Percentiles rank a stretch among this genome's conserved stretches.
phyloP scores from a whole-genome alignment of 1,140 invertebrate genomes.

The Brachystomella parvula region DNA sequence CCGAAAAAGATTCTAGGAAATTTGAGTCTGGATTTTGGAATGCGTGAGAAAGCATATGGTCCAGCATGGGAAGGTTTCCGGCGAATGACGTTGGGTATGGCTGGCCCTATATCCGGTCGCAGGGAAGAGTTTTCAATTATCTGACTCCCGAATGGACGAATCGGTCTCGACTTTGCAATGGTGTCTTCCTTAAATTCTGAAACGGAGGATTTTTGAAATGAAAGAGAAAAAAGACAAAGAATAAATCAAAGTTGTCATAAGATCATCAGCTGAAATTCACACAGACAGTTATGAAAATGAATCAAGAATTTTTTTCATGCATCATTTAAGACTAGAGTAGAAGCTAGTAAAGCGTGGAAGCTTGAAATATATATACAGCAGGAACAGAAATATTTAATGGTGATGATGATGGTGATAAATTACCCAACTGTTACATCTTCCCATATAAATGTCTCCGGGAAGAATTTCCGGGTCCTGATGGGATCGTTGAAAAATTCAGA shows the following conservation, averaged over 20 bases:
- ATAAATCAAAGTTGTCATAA: too few species aligned
- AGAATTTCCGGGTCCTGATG: conserved; percentile 32
- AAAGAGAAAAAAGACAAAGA: neutral
- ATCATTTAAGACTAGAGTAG: too few species aligned
- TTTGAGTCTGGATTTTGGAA: conserved; percentile 65
- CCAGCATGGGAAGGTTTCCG: conserved; percentile 66
- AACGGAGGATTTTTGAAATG: neutral
- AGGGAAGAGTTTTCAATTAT: conserved; percentile 19
- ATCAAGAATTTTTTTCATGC: too few species aligned
- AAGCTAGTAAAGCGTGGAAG: neutral
- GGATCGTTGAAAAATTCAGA: conserved; percentile 18
- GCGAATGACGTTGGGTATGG: conserved; percentile 34
- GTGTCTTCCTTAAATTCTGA: neutral
- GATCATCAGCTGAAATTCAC: too few species aligned
- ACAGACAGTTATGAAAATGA: too few species aligned
- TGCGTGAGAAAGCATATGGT: conserved; percentile 79
- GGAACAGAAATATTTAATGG: neutral
- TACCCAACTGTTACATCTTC: conserved; percentile 37
- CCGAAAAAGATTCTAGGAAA: conserved; percentile 63
- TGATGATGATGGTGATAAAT: conserved; percentile 16
- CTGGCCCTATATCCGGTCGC: conserved; percentile 50
- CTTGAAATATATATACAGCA: neutral
- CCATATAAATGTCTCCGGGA: conserved; percentile 38
- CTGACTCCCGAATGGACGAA: conserved; percentile 23
- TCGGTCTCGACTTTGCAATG: conserved; percentile 23